Evolutionary conservation across 1,140 invertebrate genomes (phyloP).

Genomic region (Bactericera cockerelli): DNA sequence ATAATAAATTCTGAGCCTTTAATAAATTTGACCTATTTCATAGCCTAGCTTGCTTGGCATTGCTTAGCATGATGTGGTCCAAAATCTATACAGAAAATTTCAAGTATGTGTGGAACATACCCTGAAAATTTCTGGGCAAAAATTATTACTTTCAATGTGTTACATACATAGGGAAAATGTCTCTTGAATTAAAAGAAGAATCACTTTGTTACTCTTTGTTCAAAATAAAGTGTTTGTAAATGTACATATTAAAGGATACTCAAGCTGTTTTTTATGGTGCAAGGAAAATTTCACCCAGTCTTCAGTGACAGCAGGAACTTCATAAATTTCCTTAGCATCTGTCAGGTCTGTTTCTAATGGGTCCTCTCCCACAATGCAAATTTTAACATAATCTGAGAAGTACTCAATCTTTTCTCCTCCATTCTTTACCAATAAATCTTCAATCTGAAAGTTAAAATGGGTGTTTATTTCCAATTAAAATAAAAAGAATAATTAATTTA

Average conservation of each 20-base stretch:
- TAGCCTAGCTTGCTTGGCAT: too few relatives aligned
- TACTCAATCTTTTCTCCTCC: constrained; percentile 71
- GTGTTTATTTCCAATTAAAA: constrained; percentile 6
- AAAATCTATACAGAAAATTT: too few relatives aligned
- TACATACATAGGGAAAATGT: too few relatives aligned
- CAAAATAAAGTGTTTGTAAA: too few relatives aligned
- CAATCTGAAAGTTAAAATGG: constrained; percentile 41
- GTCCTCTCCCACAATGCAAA: constrained; percentile 69
- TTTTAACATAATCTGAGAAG: constrained; percentile 73
- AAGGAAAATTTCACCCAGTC: constrained; percentile 65
- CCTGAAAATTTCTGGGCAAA: too few relatives aligned
- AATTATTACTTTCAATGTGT: too few relatives aligned
- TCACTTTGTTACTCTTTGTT: too few relatives aligned
- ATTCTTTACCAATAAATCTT: constrained; percentile 56
- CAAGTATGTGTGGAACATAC: too few relatives aligned
- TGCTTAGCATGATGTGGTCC: too few relatives aligned
- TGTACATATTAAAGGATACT: constrained; percentile 64
- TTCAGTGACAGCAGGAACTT: constrained; percentile 70
- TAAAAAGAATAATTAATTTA: not conserved
- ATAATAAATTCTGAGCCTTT: too few relatives aligned
- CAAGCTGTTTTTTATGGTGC: constrained; percentile 44
- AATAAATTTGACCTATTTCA: too few relatives aligned
- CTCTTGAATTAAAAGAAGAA: too few relatives aligned
- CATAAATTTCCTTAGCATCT: constrained; percentile 78
- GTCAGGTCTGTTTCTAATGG: constrained; percentile 59